A percentile compares a stretch with the other conserved stretches of the same genome.
Evolutionary conservation across 2,888 invertebrate genomes (phyloP).

Genomic region (Lysandra coridon): DNA sequence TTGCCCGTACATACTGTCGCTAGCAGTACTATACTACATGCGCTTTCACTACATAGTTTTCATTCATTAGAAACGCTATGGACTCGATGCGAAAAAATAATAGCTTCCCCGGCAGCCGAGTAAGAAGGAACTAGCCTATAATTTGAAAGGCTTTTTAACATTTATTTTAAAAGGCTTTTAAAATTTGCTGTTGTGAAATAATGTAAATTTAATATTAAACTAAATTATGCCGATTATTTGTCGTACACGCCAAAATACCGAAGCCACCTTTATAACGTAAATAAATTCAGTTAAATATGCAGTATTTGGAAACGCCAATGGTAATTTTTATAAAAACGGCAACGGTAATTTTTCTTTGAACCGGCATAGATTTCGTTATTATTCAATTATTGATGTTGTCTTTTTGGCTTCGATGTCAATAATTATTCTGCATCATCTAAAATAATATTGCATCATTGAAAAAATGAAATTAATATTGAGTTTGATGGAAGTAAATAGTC

Average conservation of each 20-base stretch:
- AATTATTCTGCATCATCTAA: background rate
- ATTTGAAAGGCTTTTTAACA: background rate
- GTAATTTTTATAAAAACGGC: too few species aligned
- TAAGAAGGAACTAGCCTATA: background rate
- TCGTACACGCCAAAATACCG: background rate
- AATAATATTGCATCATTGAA: background rate
- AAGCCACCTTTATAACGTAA: background rate
- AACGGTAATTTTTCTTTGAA: background rate
- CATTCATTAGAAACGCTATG: background rate
- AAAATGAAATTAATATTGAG: background rate
- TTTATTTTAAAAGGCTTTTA: background rate
- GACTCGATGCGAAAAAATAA: background rate
- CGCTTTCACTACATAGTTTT: slow-evolving; percentile 1
- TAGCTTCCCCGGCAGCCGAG: background rate
- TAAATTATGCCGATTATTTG: background rate
- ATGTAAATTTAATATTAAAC: background rate
- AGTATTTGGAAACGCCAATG: background rate
- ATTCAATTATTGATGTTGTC: background rate
- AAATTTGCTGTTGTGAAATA: background rate
- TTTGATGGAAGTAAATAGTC: background rate
- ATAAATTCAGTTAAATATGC: background rate
- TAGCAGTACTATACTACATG: slow-evolving; percentile 4
- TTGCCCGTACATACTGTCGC: slow-evolving; percentile 23
- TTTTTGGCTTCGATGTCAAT: background rate
- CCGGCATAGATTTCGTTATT: background rate